Evolutionary conservation across 2,888 invertebrate genomes (phyloP).

Genomic region (Caenorhabditis macrosperma): DNA sequence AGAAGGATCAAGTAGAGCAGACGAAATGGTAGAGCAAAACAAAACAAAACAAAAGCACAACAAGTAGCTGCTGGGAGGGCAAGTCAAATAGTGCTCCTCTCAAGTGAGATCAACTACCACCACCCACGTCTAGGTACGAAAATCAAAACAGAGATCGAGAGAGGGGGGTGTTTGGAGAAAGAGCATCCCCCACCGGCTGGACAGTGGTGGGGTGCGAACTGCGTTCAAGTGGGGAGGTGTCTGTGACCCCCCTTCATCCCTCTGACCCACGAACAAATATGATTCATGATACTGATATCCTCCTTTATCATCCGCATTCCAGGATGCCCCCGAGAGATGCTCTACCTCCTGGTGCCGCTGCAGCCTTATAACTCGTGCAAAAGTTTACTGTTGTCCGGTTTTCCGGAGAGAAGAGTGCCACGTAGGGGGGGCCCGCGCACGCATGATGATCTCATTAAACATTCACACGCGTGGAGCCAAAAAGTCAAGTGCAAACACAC

Average conservation of each 20-base stretch:
- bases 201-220: slow-evolving; percentile 49
- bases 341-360: slow-evolving; percentile 11
- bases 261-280: slow-evolving; percentile 12
- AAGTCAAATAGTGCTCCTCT: no score
- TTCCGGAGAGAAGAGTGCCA: slow-evolving; percentile 36
- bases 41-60: no score
- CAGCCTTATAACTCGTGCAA: slow-evolving; percentile 42
- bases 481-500: slow-evolving; percentile 58
- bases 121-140: no score
- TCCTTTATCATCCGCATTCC: no score
- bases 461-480: slow-evolving; percentile 53
- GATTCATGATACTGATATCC: not conserved
- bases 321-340: slow-evolving; percentile 18
- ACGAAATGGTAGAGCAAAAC: no score
- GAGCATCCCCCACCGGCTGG: no score
- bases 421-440: slow-evolving; percentile 12
- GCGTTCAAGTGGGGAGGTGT: slow-evolving; percentile 35
- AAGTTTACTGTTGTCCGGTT: slow-evolving; percentile 51
- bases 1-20: no score
- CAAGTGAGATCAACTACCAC: no score
- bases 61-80: no score
- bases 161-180: no score
- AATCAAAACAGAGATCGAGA: no score
- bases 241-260: no score
- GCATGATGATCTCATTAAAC: slow-evolving; percentile 56